Evolutionary conservation across 1,140 invertebrate genomes (phyloP).

Genomic region (Wasmannia auropunctata): DNA sequence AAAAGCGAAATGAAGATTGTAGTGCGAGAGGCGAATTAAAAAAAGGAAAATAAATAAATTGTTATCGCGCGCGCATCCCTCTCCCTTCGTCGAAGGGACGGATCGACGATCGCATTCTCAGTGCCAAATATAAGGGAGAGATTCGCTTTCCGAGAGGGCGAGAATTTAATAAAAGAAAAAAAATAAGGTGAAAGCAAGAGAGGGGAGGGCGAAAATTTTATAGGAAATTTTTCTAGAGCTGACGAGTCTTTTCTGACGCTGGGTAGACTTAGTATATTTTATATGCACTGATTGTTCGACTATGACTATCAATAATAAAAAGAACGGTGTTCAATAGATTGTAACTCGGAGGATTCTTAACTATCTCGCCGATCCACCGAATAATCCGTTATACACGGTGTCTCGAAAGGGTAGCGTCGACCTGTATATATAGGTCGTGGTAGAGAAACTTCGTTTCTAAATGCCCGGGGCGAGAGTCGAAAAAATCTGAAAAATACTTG

Average conservation of each 20-base stretch:
- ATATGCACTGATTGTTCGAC: conserved; percentile 86
- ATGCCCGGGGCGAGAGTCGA: background rate
- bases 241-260: conserved; percentile 85
- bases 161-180: conserved; percentile 52
- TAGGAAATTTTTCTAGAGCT: conserved; percentile 83
- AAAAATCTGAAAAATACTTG: background rate
- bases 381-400: conserved; percentile 26
- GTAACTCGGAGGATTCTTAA: conserved; percentile 77
- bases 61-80: conserved; percentile 71
- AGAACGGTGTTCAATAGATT: conserved; percentile 85
- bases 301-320: conserved; percentile 85
- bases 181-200: conserved; percentile 59
- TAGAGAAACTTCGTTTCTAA: background rate
- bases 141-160: conserved; percentile 74
- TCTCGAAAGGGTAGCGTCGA: conserved; percentile 1
- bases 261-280: conserved; percentile 86
- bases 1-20: conserved; percentile 49
- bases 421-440: too few relatives aligned
- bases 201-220: conserved; percentile 80
- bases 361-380: conserved; percentile 71
- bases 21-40: conserved; percentile 25
- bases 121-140: conserved; percentile 85
- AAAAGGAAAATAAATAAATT: conserved; percentile 55
- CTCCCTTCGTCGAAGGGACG: conserved; percentile 62
- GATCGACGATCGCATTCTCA: conserved; percentile 77